Evolutionary conservation across 2,888 invertebrate species (phyloP).

Genomic region (Conchocele bisecta): DNA sequence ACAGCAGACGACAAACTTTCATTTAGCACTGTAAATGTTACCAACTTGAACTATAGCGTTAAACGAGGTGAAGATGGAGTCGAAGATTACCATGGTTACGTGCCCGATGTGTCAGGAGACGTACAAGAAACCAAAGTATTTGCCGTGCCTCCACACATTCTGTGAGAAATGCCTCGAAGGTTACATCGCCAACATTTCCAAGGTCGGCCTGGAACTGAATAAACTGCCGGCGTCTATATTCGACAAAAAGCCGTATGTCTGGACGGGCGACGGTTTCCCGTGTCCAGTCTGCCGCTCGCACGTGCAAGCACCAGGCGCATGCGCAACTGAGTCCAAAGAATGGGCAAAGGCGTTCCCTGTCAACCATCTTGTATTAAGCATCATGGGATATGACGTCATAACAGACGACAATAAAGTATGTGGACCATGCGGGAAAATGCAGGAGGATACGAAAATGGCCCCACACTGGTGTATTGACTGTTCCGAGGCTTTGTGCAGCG

Average conservation of each 20-base stretch:
- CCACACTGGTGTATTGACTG: conserved; percentile 53
- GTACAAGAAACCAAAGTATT: conserved; percentile 54
- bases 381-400: conserved; percentile 40
- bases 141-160: conserved; percentile 56
- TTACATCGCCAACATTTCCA: conserved; percentile 46
- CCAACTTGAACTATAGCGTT: too few relatives aligned
- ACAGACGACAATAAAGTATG: conserved; percentile 30
- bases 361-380: conserved; percentile 46
- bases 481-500: conserved; percentile 43
- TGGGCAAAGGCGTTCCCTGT: conserved; percentile 54
- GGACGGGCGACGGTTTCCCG: conserved; percentile 58
- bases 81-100: conserved; percentile 31
- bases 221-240: conserved; percentile 56
- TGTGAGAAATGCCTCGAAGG: conserved; percentile 52
- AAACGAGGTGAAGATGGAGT: not conserved
- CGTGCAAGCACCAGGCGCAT: conserved; percentile 25
- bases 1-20: too few relatives aligned
- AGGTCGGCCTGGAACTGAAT: conserved; percentile 44
- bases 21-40: too few relatives aligned
- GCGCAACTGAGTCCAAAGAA: conserved; percentile 18
- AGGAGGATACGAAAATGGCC: conserved; percentile 43
- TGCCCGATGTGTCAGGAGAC: conserved; percentile 51
- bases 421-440: conserved; percentile 46
- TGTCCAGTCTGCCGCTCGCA: conserved; percentile 55
- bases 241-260: conserved; percentile 53